Evolutionary conservation across 2,888 invertebrate genomes (phyloP), one percentile per base, ranked within the genome.

Genomic region (Lochmaea crataegi): DNA sequence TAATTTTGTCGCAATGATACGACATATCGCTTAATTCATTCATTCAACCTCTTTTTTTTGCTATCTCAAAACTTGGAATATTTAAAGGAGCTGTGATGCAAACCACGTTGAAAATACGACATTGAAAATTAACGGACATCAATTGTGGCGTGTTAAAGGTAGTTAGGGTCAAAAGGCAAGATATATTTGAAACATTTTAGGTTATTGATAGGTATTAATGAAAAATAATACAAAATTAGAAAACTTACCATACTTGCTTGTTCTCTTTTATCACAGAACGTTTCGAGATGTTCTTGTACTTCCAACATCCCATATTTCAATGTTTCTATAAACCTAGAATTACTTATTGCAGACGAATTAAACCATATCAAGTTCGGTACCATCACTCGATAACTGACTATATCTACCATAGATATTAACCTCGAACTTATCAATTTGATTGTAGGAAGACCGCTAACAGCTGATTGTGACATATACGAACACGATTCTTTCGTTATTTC

Each of bases 241-340:
- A 1, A 48, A 66, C 22, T 83, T 85, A 94, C 94, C 91, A 95
- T 94, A 0, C 92, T 88, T 0, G 95, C 94, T 83, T 96, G 96
- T 84, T 98, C 97, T 81, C 95, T 93, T 74, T 96, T 91, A 86
- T 98, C 97, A 80, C 96, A 93, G 85, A 96, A 97, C 0, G 97
- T 98, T 86, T 98, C 98, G 78, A 97, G 90, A 86, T 98, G 98
- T 83, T 98, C 98, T 82, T 96, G 95, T 78, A 98, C 93, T 86
- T 98, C 97, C 53, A 98, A 89, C 82, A 97, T 93, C 77, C 95
- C 94, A 85, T 95, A 97, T 66, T 96, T 92, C 68, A 98, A 90
- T 2, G 93, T 92, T 85, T 98, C 97, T 7, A 94, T 91, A 10
- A 97, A 89, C 70, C 92, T 89, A 14, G 92, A 89, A 72, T 94